These are phyloP conservation scores for Anoncus sp. DNA, from an alignment of 2,888 invertebrate genomes.

Conservation along the genomic window DNA sequence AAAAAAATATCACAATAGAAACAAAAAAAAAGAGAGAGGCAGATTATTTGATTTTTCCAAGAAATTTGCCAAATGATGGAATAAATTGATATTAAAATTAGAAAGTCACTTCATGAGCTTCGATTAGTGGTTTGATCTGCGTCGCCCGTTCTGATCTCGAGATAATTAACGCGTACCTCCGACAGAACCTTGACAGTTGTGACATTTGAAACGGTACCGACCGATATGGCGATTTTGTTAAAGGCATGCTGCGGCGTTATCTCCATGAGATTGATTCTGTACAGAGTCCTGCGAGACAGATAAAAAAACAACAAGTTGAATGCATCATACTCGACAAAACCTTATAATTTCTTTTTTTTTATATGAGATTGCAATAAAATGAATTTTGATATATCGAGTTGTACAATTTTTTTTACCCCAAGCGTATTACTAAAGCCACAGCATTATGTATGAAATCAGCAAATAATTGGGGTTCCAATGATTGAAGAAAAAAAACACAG, in stretches of 20 bases:
- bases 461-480: constrained; percentile 77
- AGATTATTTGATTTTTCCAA: too few species aligned
- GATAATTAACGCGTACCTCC: constrained; percentile 89
- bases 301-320: constrained; percentile 6
- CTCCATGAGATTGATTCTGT: constrained; percentile 90
- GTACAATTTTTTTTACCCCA: constrained; percentile 79
- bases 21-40: too few species aligned
- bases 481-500: constrained; percentile 3
- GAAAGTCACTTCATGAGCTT: constrained; percentile 86
- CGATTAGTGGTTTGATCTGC: constrained; percentile 91
- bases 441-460: constrained; percentile 68
- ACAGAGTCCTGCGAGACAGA: constrained; percentile 86
- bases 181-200: constrained; percentile 89
- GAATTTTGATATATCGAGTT: too few species aligned
- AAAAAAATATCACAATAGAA: too few species aligned
- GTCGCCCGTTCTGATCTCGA: constrained; percentile 95
- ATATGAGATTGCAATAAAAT: constrained; percentile 21
- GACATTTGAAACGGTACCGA: constrained; percentile 86
- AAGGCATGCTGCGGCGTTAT: constrained; percentile 93
- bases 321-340: too few species aligned
- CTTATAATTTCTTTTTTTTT: too few species aligned
- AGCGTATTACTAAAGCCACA: constrained; percentile 80
- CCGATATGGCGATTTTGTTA: constrained; percentile 92
- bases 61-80: too few species aligned
- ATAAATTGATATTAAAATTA: too few species aligned